Conservation (phyloP, 2,888 invertebrate species). For the Rhagium mordax region DNA sequence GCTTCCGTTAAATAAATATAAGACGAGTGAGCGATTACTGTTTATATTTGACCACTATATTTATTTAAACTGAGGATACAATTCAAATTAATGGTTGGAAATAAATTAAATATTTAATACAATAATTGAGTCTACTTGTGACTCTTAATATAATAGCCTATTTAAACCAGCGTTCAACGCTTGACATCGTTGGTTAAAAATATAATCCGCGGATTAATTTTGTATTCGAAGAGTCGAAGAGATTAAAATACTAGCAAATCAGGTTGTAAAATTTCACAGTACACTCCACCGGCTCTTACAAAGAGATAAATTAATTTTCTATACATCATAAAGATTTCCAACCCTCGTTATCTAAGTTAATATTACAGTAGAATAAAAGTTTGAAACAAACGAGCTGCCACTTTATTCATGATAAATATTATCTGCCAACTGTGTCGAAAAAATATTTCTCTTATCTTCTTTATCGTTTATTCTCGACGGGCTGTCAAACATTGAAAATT, state of each 20-base stretch:
- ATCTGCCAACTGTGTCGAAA: too few relatives aligned
- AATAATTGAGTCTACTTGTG: too few relatives aligned
- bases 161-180: too few relatives aligned
- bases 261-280: neutral
- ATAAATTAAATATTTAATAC: neutral
- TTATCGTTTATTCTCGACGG: too few relatives aligned
- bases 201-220: neutral
- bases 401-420: neutral
- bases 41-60: conserved; percentile 28
- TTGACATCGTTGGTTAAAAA: neutral
- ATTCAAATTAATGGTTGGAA: neutral
- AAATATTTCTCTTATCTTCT: too few relatives aligned
- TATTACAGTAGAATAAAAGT: neutral
- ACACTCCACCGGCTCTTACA: neutral
- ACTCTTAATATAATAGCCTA: too few relatives aligned
- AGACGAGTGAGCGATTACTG: conserved; percentile 14
- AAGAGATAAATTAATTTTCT: neutral
- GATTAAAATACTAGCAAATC: neutral
- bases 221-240: neutral
- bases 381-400: neutral
- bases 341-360: neutral
- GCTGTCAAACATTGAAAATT: too few relatives aligned
- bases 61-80: conserved; percentile 17
- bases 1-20: conserved; percentile 15
- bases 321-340: neutral